Evolutionary conservation across 2,888 invertebrate genomes (phyloP).

Genomic region (Habroteleia sp.): DNA sequence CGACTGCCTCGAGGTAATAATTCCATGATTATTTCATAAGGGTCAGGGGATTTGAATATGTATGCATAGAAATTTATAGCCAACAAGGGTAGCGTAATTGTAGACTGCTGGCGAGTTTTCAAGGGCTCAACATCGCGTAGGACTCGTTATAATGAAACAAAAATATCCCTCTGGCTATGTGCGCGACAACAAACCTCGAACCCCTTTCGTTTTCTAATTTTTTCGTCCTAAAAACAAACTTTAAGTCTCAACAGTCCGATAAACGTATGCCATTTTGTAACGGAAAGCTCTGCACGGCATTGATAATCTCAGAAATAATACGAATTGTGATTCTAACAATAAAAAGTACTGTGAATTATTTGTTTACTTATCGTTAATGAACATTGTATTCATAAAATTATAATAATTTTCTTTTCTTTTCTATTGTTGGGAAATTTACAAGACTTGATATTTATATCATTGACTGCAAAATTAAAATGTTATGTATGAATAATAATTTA

Average conservation of each 20-base stretch:
- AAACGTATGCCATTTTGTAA: not conserved
- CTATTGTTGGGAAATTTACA: no score
- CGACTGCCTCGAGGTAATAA: constrained; percentile 73
- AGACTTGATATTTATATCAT: no score
- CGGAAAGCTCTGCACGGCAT: no score
- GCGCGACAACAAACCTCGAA: constrained; percentile 72
- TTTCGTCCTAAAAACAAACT: constrained; percentile 37
- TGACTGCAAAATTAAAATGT: no score
- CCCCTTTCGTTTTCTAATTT: constrained; percentile 62
- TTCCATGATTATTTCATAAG: constrained; percentile 79
- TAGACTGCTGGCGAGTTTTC: constrained; percentile 68
- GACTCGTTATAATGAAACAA: constrained; percentile 76
- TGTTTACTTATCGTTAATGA: no score
- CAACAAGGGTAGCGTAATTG: constrained; percentile 72
- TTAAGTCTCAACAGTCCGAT: not conserved
- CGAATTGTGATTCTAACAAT: no score
- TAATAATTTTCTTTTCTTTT: no score
- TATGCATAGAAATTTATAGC: constrained; percentile 78
- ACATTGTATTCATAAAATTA: no score
- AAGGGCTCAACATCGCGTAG: constrained; percentile 61
- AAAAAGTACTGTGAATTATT: no score
- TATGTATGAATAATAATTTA: no score
- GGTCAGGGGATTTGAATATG: constrained; percentile 75
- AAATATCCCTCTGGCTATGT: constrained; percentile 76
- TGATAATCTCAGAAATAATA: no score